Conservation (phyloP, 2,113 vertebrate species). For the Saiga tatarica region DNA sequence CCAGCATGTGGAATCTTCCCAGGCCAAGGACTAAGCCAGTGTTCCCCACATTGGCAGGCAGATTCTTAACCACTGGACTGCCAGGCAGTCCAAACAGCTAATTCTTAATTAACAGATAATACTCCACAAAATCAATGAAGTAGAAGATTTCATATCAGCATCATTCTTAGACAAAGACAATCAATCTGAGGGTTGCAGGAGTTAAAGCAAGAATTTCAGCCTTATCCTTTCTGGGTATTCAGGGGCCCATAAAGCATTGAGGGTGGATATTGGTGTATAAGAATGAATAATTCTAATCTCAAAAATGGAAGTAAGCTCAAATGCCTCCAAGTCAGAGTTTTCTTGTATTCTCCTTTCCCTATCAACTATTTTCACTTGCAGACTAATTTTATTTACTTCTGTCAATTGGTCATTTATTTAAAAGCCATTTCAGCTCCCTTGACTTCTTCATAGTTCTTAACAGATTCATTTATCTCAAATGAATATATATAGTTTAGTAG, state of each 20-base stretch:
- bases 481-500: background rate
- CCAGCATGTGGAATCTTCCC: background rate
- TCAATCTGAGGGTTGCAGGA: background rate
- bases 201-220: background rate
- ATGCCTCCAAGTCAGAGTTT: background rate
- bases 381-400: background rate
- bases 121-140: background rate
- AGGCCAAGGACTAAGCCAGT: background rate
- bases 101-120: background rate
- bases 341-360: background rate
- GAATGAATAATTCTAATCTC: background rate
- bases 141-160: background rate
- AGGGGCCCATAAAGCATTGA: background rate
- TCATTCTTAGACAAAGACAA: background rate
- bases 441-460: background rate
- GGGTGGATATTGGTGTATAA: background rate
- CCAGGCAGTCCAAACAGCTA: background rate
- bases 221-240: background rate
- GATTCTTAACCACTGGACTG: background rate
- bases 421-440: background rate
- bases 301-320: background rate
- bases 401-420: background rate
- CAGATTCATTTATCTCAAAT: background rate
- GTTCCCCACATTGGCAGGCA: background rate
- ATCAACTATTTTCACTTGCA: background rate